Evolutionary conservation across 2,797 vertebrate species (phyloP).

Genomic region (Sebastes melanostomus): DNA sequence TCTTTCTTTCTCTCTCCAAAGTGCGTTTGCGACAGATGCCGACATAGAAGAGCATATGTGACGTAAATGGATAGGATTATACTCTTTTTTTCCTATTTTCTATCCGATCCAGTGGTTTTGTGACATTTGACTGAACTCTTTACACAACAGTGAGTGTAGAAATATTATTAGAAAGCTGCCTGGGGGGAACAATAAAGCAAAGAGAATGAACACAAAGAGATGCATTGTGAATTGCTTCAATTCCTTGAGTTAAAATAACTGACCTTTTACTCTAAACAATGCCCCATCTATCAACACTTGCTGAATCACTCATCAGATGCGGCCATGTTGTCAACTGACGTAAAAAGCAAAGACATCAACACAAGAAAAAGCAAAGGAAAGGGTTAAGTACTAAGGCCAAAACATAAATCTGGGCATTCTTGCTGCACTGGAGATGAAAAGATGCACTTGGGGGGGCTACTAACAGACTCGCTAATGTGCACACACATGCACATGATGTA

Average conservation of each 20-base stretch:
- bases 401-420: slow-evolving; percentile 15
- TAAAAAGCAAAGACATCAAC: slow-evolving; percentile 24
- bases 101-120: background rate
- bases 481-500: background rate
- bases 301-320: slow-evolving; percentile 39
- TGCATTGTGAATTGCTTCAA: slow-evolving; percentile 39
- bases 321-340: slow-evolving; percentile 1
- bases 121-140: slow-evolving; percentile 7
- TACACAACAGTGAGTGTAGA: slow-evolving; percentile 1
- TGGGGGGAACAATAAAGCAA: slow-evolving; percentile 19
- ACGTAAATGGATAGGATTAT: no score
- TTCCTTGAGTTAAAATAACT: slow-evolving; percentile 57
- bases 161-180: slow-evolving; percentile 49
- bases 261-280: slow-evolving; percentile 60
- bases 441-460: slow-evolving; percentile 12
- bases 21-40: no score
- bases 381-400: slow-evolving; percentile 22
- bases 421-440: slow-evolving; percentile 43
- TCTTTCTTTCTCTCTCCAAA: no score
- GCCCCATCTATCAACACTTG: slow-evolving; percentile 42
- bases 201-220: slow-evolving; percentile 45
- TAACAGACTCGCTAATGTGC: background rate
- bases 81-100: no score
- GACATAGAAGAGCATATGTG: no score
- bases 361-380: slow-evolving; percentile 4